Percentiles rank a stretch among this genome's conserved stretches.
Conservation (phyloP, 2,113 vertebrate species). For the Xenopus laevis region DNA sequence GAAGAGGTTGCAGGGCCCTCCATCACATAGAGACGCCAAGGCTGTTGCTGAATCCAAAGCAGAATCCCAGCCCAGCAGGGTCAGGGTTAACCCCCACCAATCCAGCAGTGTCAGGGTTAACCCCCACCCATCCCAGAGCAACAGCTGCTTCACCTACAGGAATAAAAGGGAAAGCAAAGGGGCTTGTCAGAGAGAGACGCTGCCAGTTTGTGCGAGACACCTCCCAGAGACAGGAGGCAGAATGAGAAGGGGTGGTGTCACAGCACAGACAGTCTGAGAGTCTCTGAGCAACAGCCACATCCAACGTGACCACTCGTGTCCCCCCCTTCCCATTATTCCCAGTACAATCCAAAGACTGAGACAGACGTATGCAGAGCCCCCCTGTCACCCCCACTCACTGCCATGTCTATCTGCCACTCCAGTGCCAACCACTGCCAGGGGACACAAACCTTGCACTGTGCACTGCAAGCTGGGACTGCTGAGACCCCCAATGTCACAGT, state of each 20-base stretch:
- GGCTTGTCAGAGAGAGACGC: neutral
- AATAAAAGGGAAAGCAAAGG: neutral
- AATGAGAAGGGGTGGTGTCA: constrained; percentile 6
- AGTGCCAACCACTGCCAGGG: neutral
- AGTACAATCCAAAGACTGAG: neutral
- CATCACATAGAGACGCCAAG: no score
- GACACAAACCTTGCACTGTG: no score
- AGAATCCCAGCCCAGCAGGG: no score
- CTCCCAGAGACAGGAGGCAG: constrained; percentile 8
- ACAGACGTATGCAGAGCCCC: neutral
- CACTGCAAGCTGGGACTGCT: neutral
- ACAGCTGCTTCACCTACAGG: neutral
- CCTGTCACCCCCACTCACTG: neutral
- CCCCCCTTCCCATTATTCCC: neutral
- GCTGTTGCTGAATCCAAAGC: no score
- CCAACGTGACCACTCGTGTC: neutral
- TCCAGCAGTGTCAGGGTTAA: neutral
- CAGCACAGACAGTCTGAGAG: constrained; percentile 6
- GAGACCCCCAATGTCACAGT: neutral
- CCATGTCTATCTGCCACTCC: neutral
- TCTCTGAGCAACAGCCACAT: neutral
- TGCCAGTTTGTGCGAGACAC: neutral
- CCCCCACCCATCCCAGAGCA: neutral
- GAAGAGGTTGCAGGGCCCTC: no score
- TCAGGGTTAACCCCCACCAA: no score